A percentile compares a stretch with the other conserved stretches of the same genome.
phyloP scores from a whole-genome alignment of 1,140 invertebrate genomes.

The Aplysia californica region DNA sequence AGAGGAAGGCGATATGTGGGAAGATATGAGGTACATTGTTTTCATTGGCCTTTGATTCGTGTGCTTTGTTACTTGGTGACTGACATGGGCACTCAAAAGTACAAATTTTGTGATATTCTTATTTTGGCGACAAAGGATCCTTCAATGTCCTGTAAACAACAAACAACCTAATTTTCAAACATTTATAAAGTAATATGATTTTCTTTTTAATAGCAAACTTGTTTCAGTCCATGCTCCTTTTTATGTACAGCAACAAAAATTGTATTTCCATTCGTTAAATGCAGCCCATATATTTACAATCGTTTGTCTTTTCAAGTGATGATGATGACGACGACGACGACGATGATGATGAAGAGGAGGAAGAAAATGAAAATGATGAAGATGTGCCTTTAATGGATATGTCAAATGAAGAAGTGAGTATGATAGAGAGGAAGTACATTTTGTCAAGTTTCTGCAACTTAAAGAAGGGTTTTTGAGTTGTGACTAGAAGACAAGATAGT shows the following conservation, averaged over 20 bases:
- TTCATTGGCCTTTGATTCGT: background rate
- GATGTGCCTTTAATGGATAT: slow-evolving; percentile 35
- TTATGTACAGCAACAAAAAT: too few species aligned
- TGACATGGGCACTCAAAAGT: background rate
- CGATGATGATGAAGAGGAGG: slow-evolving; percentile 41
- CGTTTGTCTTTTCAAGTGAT: too few species aligned
- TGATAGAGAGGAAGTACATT: background rate
- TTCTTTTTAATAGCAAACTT: slow-evolving; percentile 27
- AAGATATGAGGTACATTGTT: slow-evolving; percentile 14
- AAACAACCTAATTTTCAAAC: too few species aligned
- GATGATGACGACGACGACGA: too few species aligned
- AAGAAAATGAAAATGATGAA: slow-evolving; percentile 29
- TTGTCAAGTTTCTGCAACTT: too few species aligned
- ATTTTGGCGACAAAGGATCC: too few species aligned
- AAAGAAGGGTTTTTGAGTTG: too few species aligned
- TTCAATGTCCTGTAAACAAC: too few species aligned
- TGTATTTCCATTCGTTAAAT: too few species aligned
- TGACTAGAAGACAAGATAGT: too few species aligned
- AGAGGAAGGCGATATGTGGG: slow-evolving; percentile 34
- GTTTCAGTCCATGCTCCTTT: too few species aligned
- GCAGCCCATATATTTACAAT: too few species aligned
- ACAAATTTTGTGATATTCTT: background rate
- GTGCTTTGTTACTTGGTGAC: background rate
- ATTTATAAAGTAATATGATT: background rate
- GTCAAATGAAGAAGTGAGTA: slow-evolving; percentile 43